Conservation (phyloP, 2,888 invertebrate species). For the Cyclophora albipunctata region DNA sequence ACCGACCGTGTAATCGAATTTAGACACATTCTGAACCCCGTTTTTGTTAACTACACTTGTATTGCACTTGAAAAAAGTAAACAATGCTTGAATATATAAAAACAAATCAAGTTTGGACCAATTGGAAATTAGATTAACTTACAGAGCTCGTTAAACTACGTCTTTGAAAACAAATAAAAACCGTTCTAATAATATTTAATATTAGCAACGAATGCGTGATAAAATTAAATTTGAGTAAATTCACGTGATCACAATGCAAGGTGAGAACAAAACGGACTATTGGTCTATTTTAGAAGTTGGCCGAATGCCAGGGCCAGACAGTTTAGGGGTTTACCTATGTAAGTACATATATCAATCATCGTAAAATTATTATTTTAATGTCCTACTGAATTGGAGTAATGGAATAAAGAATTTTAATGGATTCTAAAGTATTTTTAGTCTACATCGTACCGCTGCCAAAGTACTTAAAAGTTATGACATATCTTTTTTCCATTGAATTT, state of each 20-base stretch:
- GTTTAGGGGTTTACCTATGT: conserved; percentile 55
- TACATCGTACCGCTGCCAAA: not conserved
- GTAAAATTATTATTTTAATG: conserved; percentile 37
- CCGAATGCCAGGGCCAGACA: conserved; percentile 44
- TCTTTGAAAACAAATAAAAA: too few relatives aligned
- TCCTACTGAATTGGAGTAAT: conserved; percentile 26
- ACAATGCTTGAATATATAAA: too few relatives aligned
- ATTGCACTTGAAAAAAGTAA: not conserved
- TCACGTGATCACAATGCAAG: conserved; percentile 62
- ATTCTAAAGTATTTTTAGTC: conserved; percentile 1
- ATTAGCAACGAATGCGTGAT: too few relatives aligned
- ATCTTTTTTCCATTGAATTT: too few relatives aligned
- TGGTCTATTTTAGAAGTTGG: conserved; percentile 59
- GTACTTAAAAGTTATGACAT: too few relatives aligned
- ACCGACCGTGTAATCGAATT: conserved; percentile 32
- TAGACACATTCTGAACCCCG: conserved; percentile 25
- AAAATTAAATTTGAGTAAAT: not conserved
- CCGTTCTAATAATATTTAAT: too few relatives aligned
- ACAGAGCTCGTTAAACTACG: too few relatives aligned
- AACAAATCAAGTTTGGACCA: too few relatives aligned
- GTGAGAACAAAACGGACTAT: conserved; percentile 50
- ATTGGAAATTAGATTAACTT: too few relatives aligned
- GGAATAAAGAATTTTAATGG: conserved; percentile 26
- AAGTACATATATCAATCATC: conserved; percentile 50
- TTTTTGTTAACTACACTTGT: too few relatives aligned